A percentile compares a stretch with the other conserved stretches of the same genome.
These are phyloP conservation scores for Nixonia krombeini DNA, from an alignment of 1,140 invertebrate genomes.

Conservation along the genomic window DNA sequence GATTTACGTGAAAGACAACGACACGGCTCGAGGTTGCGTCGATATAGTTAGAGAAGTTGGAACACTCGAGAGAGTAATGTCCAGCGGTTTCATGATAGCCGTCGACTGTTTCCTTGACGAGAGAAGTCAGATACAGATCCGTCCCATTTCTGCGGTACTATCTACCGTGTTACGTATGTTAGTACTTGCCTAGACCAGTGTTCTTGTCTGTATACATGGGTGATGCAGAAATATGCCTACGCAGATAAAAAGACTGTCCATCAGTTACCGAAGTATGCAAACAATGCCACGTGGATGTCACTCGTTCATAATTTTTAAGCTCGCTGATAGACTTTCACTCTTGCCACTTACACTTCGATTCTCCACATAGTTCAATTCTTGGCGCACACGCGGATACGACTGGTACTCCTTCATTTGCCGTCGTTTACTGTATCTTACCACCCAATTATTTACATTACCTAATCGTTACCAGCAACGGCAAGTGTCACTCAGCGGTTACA, in stretches of 20 bases:
- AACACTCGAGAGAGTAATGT: not conserved
- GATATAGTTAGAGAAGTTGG: not conserved
- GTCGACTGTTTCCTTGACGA: not conserved
- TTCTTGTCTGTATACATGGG: not conserved
- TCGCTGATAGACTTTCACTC: not conserved
- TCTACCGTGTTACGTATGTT: too few species aligned
- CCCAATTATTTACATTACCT: not conserved
- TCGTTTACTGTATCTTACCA: not conserved
- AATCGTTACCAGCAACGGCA: not conserved
- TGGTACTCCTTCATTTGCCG: constrained; percentile 1
- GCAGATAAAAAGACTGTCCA: not conserved
- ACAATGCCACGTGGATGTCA: not conserved
- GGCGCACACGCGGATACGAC: not conserved
- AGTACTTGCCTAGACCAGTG: too few species aligned
- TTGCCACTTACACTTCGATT: not conserved
- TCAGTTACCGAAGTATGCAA: not conserved
- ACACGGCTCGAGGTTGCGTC: too few species aligned
- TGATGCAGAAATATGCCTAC: not conserved
- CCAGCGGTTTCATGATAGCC: not conserved
- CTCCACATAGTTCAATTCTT: not conserved
- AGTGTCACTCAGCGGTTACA: not conserved
- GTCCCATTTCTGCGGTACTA: too few species aligned
- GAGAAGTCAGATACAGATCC: not conserved
- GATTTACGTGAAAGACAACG: too few species aligned
- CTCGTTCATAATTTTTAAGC: not conserved